Evolutionary conservation across 2,113 vertebrate genomes (phyloP).

Genomic region (Penelope pileata): DNA sequence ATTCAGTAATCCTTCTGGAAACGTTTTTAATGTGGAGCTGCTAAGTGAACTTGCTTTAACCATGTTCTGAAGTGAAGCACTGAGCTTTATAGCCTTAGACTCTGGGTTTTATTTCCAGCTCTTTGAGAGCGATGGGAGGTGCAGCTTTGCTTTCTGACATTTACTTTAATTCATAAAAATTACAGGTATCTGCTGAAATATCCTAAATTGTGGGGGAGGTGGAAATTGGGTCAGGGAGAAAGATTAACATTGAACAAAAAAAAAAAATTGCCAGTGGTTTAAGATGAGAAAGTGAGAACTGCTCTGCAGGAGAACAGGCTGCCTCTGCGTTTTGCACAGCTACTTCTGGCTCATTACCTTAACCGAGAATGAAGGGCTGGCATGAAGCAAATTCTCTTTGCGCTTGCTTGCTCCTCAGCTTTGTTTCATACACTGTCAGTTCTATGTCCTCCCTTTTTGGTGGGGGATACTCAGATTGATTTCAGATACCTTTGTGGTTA

Average conservation of each 20-base stretch:
- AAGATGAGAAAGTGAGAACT: neutral
- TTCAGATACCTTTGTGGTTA: neutral
- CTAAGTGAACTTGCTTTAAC: neutral
- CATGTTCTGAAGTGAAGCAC: neutral
- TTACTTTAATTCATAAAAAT: conserved; percentile 68
- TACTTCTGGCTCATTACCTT: neutral
- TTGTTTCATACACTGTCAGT: neutral
- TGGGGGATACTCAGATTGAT: neutral
- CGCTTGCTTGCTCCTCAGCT: neutral
- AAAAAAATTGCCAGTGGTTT: conserved; percentile 51
- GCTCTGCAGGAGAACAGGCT: neutral
- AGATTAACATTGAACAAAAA: conserved; percentile 26
- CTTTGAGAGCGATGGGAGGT: neutral
- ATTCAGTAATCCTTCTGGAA: conserved; percentile 1
- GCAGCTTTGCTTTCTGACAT: conserved; percentile 36
- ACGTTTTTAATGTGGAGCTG: neutral
- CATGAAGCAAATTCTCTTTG: neutral
- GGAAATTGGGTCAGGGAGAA: conserved; percentile 47
- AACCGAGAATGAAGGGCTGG: neutral
- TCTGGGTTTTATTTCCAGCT: conserved; percentile 7
- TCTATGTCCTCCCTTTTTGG: neutral
- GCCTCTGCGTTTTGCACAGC: neutral
- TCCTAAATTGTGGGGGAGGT: conserved; percentile 44
- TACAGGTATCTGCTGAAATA: conserved; percentile 54
- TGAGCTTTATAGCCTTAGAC: conserved; percentile 49